phyloP scores from a whole-genome alignment of 2,113 vertebrate species.

The Dermatemys mawii region DNA sequence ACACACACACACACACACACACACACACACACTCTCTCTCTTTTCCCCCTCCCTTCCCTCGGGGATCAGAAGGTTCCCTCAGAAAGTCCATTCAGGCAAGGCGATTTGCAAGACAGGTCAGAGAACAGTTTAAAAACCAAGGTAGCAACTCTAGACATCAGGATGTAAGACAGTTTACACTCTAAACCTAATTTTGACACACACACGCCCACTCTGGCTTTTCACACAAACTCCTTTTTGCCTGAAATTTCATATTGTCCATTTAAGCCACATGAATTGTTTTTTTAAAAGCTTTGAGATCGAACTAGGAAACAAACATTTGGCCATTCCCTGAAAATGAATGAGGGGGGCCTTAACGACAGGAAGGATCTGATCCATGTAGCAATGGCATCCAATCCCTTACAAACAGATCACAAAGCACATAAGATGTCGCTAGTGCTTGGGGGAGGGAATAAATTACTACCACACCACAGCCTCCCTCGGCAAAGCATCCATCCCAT shows the following conservation, averaged over 20 bases:
- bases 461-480: background rate
- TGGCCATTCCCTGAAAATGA: background rate
- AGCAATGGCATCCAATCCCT: background rate
- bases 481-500: fast-evolving
- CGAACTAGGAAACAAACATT: background rate
- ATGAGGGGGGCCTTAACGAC: fast-evolving
- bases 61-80: background rate
- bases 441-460: background rate
- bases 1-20: background rate
- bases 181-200: background rate
- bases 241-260: background rate
- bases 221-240: constrained; percentile 9
- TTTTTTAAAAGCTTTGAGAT: background rate
- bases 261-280: background rate
- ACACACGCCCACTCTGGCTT: constrained; percentile 9
- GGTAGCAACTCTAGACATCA: background rate
- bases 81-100: background rate
- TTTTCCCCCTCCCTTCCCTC: too few relatives aligned
- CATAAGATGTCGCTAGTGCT: fast-evolving
- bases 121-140: background rate
- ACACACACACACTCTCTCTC: too few relatives aligned
- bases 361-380: background rate
- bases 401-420: background rate
- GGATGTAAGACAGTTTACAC: background rate
- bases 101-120: background rate